Base-by-base conservation (phyloP, 2,797 vertebrate species). In the Cossypha polioptera region DNA sequence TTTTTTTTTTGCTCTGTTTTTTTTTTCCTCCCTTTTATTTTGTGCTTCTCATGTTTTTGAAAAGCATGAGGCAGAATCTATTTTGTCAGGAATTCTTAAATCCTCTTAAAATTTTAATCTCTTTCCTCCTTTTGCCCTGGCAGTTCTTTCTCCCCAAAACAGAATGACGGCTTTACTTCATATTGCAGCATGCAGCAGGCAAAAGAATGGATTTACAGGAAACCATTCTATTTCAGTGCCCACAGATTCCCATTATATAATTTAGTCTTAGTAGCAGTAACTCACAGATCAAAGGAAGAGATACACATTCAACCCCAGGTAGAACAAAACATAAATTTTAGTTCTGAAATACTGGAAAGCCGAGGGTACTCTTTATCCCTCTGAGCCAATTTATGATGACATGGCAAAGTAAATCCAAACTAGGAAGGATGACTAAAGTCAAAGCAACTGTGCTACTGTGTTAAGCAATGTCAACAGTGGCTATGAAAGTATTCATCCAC, bases 361-460 rank as follows among this genome's bases (percentile, higher is more conserved):
- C 0, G 2, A 45, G 9, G 15, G 48, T 35, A 19, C 9, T 53
- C 14, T 28, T 14, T 53, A 71, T 10, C 29, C 18, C 42, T 77
- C 58, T 40, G 16, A 77, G n/a, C 24, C 92, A 83, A 78, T 95
- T 74, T 81, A 79, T 57, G 67, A 94, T 47, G 73, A 91, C 80
- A 90, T 40, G 48, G 19, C 35, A 86, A 88, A 90, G 21, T 1
- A 77, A 14, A 42, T 58, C 35, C 76, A 95, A 96, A 86, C 43
- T 5, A 43, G 96, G 94, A 95, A 92, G 66, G 40, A 58, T 28
- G 88, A 91, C 94, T 74, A 43, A 95, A 98, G 96, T 78, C 96
- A 96, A 94, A 96, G 93, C 88, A 78, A 85, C 22, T 17, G 17
- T 88, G 91, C 88, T 93, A 95, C 81, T 68, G 79, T 90, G 94